Conservation (phyloP, 2,113 vertebrate species). For the Oryzias curvinotus region DNA sequence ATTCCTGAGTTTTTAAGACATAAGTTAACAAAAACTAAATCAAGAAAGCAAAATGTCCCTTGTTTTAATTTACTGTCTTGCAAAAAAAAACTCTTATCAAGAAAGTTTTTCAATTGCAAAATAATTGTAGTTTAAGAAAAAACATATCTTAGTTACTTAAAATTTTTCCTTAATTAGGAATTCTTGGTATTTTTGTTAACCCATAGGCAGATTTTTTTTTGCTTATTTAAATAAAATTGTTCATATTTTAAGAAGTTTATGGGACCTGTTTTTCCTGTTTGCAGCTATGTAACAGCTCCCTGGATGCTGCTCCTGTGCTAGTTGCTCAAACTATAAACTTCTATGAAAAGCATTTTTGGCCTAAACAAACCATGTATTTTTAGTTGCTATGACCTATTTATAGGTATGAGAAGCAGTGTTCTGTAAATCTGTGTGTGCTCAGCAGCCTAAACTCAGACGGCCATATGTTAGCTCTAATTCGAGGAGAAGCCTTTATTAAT, state of each 20-base stretch:
- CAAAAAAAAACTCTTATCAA: too few relatives aligned
- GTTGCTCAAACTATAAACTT: neutral
- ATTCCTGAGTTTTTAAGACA: neutral
- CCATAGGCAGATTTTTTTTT: too few relatives aligned
- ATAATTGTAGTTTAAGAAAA: too few relatives aligned
- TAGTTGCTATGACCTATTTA: neutral
- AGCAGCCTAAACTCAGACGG: neutral
- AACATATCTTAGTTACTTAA: too few relatives aligned
- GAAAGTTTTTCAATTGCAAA: too few relatives aligned
- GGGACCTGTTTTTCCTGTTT: too few relatives aligned
- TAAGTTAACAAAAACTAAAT: neutral
- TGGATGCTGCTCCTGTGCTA: constrained; percentile 8
- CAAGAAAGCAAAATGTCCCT: too few relatives aligned
- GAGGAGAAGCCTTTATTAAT: neutral
- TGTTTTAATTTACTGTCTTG: too few relatives aligned
- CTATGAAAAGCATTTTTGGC: neutral
- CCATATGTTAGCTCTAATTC: neutral
- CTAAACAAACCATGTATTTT: neutral
- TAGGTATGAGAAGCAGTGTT: neutral
- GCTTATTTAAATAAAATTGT: too few relatives aligned
- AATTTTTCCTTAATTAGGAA: too few relatives aligned
- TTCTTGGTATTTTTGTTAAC: too few relatives aligned
- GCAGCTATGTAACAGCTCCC: neutral
- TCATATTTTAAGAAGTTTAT: too few relatives aligned
- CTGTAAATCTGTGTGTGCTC: neutral